Evolutionary conservation across 2,888 invertebrate species (phyloP).

Genomic region (Lepidonotus clava): DNA sequence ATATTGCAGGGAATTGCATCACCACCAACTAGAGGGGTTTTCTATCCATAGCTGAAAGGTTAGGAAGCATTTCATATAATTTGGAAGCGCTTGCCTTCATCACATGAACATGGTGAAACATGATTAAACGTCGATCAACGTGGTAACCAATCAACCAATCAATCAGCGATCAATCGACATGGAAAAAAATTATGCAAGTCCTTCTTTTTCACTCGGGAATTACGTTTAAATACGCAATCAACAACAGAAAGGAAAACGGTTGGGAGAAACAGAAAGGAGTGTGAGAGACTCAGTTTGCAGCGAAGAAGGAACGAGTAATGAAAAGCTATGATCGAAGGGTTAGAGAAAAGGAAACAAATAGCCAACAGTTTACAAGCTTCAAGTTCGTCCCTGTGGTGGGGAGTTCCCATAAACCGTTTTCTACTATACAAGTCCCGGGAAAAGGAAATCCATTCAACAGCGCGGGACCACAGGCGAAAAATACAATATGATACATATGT

Average conservation of each 20-base stretch:
- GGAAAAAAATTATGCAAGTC: conserved; percentile 27
- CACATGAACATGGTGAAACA: conserved; percentile 36
- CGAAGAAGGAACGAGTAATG: background rate
- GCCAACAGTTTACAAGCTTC: conserved; percentile 45
- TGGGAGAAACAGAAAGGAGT: background rate
- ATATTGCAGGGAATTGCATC: conserved; percentile 45
- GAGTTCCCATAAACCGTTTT: background rate
- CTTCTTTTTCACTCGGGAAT: conserved; percentile 40
- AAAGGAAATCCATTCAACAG: conserved; percentile 52
- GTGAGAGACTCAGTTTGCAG: background rate
- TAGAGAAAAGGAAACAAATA: background rate
- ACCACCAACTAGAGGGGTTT: background rate
- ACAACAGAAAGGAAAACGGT: conserved; percentile 8
- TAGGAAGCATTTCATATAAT: conserved; percentile 53
- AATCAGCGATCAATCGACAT: conserved; percentile 19
- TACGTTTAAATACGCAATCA: conserved; percentile 16
- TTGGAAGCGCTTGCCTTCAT: conserved; percentile 50
- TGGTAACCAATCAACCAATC: conserved; percentile 43
- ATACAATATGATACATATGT: conserved; percentile 43
- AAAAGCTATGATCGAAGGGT: background rate
- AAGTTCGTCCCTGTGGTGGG: background rate
- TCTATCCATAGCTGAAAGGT: background rate
- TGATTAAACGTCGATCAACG: conserved; percentile 12
- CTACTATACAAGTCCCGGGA: conserved; percentile 44
- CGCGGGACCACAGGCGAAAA: conserved; percentile 32